Evolutionary conservation across 2,888 invertebrate species (phyloP).

Genomic region (Ectropis crepuscularia): DNA sequence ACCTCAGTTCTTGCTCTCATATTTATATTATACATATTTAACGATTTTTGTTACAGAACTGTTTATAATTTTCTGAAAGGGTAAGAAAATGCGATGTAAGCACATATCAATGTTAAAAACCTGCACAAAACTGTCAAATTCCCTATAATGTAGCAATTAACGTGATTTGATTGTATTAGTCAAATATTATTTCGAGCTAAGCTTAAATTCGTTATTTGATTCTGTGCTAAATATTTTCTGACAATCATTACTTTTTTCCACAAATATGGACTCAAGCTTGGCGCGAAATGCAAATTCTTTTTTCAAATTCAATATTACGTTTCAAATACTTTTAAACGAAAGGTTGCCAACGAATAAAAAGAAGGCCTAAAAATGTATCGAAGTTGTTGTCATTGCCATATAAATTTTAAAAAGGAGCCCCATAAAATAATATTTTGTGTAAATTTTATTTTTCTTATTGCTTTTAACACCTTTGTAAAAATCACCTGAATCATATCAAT

Average conservation of each 20-base stretch:
- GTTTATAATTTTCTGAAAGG: slow-evolving; percentile 45
- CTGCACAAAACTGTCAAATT: slow-evolving; percentile 53
- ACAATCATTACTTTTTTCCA: neutral
- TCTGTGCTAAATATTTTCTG: slow-evolving; percentile 6
- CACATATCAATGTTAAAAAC: slow-evolving; percentile 61
- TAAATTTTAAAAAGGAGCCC: slow-evolving; percentile 30
- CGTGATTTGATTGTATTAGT: slow-evolving; percentile 35
- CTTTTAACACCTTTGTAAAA: slow-evolving; percentile 66
- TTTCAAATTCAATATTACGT: slow-evolving; percentile 30
- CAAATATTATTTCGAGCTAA: slow-evolving; percentile 51
- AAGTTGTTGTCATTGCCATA: slow-evolving; percentile 47
- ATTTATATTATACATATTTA: slow-evolving; percentile 28
- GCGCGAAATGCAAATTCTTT: slow-evolving; percentile 7
- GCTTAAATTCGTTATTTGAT: slow-evolving; percentile 51
- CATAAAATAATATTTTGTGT: slow-evolving; percentile 46
- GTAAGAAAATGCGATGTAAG: slow-evolving; percentile 53
- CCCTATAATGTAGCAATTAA: slow-evolving; percentile 48
- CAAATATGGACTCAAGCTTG: slow-evolving; percentile 32
- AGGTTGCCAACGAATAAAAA: slow-evolving; percentile 54
- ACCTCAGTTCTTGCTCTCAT: slow-evolving; percentile 29
- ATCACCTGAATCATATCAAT: slow-evolving; percentile 79
- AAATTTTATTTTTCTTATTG: slow-evolving; percentile 50
- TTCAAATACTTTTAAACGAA: slow-evolving; percentile 36
- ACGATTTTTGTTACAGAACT: slow-evolving; percentile 36
- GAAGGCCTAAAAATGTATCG: slow-evolving; percentile 63